These are phyloP conservation scores for Epinotia nisella DNA, from an alignment of 2,888 invertebrate genomes.

Conservation along the genomic window DNA sequence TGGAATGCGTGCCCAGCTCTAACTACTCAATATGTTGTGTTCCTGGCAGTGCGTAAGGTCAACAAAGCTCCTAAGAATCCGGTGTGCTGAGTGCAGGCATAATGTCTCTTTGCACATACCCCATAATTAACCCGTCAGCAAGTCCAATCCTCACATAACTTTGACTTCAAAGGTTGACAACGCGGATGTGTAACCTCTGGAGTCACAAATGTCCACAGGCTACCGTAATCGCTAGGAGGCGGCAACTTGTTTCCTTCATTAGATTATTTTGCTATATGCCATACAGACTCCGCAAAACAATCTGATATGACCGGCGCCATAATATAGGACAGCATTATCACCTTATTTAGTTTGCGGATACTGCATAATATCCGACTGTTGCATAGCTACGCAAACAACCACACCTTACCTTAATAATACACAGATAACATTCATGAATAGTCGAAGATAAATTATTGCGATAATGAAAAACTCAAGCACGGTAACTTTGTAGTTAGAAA, in stretches of 20 bases:
- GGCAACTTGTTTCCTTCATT: too few relatives aligned
- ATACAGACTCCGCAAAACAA: neutral
- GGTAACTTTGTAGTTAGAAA: slow-evolving; percentile 43
- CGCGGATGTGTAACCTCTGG: neutral
- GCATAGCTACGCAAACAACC: neutral
- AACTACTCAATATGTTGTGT: too few relatives aligned
- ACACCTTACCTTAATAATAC: neutral
- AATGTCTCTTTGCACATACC: neutral
- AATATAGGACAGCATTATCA: neutral
- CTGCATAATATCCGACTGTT: neutral
- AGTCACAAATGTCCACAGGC: neutral
- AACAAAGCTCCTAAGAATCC: neutral
- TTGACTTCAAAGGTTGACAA: neutral
- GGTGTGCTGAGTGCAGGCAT: neutral
- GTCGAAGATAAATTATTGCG: slow-evolving; percentile 8
- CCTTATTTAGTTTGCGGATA: neutral
- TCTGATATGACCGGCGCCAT: too few relatives aligned
- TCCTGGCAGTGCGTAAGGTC: neutral
- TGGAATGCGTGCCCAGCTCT: too few relatives aligned
- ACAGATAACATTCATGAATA: slow-evolving; percentile 8
- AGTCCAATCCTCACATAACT: neutral
- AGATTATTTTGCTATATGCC: neutral
- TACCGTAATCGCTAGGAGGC: neutral
- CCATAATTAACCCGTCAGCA: neutral
- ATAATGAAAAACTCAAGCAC: slow-evolving; percentile 20